These are phyloP conservation scores for Euura saliciscinereae DNA, from an alignment of 1,140 invertebrate genomes.

Conservation along the genomic window DNA sequence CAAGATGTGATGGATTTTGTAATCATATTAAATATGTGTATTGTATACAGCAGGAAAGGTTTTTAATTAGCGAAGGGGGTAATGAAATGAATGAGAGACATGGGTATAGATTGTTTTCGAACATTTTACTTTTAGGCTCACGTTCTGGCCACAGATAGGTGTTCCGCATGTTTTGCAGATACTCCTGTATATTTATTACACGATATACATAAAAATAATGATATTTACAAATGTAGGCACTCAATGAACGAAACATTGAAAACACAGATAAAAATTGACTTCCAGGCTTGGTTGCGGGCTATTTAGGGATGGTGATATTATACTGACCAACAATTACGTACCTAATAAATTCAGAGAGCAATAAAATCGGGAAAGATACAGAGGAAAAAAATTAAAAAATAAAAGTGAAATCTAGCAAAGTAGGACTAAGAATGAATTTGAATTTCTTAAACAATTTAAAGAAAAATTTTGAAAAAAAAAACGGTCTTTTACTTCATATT, in stretches of 20 bases:
- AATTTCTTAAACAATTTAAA: neutral
- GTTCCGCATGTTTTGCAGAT: neutral
- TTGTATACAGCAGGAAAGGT: too few relatives aligned
- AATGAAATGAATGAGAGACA: too few relatives aligned
- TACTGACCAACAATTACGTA: neutral
- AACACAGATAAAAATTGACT: constrained; percentile 8
- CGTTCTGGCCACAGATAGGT: constrained; percentile 6
- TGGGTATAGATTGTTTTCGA: neutral
- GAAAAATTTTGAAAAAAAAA: neutral
- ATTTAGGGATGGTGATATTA: neutral
- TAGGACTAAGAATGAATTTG: neutral
- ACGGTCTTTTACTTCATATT: constrained; percentile 4
- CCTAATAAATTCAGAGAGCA: constrained; percentile 9
- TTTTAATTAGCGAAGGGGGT: too few relatives aligned
- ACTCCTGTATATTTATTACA: neutral
- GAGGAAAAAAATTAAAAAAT: neutral
- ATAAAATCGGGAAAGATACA: too few relatives aligned
- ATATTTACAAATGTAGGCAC: constrained; percentile 16
- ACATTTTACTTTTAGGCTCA: constrained; percentile 11
- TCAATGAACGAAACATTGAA: constrained; percentile 15
- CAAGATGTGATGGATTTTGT: too few relatives aligned
- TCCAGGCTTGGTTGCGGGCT: neutral
- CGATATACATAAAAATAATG: constrained; percentile 14
- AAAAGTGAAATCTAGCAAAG: neutral
- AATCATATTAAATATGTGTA: too few relatives aligned